phyloP scores from a whole-genome alignment of 2,113 vertebrate genomes.

The Grantiella picta region DNA sequence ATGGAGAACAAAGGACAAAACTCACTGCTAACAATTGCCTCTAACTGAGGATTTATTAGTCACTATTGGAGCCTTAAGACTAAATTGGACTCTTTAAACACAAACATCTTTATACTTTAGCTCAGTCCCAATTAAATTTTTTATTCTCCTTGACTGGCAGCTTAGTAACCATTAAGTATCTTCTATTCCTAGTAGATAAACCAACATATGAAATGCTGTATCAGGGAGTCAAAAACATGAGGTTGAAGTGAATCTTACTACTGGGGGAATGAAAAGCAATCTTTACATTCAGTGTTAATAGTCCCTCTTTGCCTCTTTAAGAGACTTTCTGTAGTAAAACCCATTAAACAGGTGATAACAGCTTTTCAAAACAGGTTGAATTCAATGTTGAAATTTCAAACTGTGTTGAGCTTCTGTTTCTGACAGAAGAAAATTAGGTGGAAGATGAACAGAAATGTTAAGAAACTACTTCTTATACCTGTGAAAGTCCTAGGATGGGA shows the following conservation, averaged over 20 bases:
- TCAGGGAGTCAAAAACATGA: neutral
- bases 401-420: neutral
- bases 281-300: neutral
- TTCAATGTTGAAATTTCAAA: slow-evolving; percentile 9
- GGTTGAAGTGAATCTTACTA: neutral
- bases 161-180: neutral
- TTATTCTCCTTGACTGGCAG: slow-evolving; percentile 14
- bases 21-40: neutral
- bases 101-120: neutral
- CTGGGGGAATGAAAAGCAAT: neutral
- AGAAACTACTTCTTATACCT: neutral
- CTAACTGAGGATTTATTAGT: neutral
- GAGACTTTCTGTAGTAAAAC: neutral
- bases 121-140: neutral
- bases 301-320: neutral
- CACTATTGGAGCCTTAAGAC: neutral
- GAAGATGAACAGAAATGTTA: neutral
- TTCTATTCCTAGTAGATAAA: slow-evolving; percentile 9
- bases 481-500: neutral
- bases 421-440: slow-evolving; percentile 10
- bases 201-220: neutral
- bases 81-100: neutral
- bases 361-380: slow-evolving; percentile 28
- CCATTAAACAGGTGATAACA: neutral
- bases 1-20: neutral